These are phyloP conservation scores for Listrodromus nycthemerus DNA, from an alignment of 2,888 invertebrate species.

Conservation along the genomic window DNA sequence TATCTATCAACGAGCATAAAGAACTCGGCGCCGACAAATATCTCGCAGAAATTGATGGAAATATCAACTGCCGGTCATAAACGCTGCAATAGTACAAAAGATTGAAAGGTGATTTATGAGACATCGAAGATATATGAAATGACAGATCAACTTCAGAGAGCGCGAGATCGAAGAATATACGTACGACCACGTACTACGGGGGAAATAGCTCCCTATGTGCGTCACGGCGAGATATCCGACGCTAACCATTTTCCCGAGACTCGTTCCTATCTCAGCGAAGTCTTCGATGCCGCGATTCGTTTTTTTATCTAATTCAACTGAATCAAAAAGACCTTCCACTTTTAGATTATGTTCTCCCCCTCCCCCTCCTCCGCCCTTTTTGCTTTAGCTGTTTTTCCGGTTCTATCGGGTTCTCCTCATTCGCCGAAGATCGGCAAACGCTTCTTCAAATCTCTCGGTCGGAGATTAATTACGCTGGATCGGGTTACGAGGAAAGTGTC, in stretches of 20 bases:
- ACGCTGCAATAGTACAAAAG: slow-evolving; percentile 10
- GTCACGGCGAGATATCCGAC: slow-evolving; percentile 5
- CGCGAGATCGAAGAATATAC: slow-evolving; percentile 26
- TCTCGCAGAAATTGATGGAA: slow-evolving; percentile 48
- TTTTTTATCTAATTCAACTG: not conserved
- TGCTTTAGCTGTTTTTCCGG: slow-evolving; percentile 18
- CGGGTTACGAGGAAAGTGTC: slow-evolving; percentile 34
- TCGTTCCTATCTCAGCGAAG: slow-evolving; percentile 27
- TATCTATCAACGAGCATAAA: slow-evolving; percentile 53
- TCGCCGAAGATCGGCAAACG: not conserved
- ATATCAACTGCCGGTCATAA: slow-evolving; percentile 37
- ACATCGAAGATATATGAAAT: slow-evolving; percentile 47
- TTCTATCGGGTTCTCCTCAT: slow-evolving; percentile 4
- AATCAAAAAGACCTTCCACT: not conserved
- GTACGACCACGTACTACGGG: slow-evolving; percentile 15
- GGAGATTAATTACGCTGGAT: slow-evolving; percentile 48
- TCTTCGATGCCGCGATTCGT: slow-evolving; percentile 2
- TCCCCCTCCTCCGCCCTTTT: not conserved
- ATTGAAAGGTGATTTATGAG: slow-evolving; percentile 47
- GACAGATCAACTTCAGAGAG: slow-evolving; percentile 29
- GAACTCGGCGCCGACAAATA: slow-evolving; percentile 33
- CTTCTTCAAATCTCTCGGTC: not conserved
- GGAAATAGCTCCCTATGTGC: slow-evolving; percentile 28
- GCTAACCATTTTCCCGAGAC: slow-evolving; percentile 41
- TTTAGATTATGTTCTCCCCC: too few species aligned